These are phyloP conservation scores for Pammene aurita DNA, from an alignment of 2,888 invertebrate genomes.

Conservation along the genomic window DNA sequence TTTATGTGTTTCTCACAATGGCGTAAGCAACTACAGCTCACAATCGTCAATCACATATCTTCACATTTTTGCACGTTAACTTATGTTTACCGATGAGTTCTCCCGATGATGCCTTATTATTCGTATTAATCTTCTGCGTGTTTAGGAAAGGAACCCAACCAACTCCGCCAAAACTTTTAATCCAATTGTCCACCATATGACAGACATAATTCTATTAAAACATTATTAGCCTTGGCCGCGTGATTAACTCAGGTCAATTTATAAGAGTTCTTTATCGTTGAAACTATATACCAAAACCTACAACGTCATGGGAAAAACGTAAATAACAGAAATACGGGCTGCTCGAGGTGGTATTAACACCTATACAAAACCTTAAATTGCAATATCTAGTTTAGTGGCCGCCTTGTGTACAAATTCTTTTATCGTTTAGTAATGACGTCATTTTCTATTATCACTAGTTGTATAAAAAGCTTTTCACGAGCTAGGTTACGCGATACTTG, in stretches of 20 bases:
- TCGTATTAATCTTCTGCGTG: constrained; percentile 48
- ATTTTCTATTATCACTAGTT: constrained; percentile 67
- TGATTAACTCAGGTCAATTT: constrained; percentile 33
- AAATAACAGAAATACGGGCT: constrained; percentile 16
- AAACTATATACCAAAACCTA: not conserved
- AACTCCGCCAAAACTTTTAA: constrained; percentile 69
- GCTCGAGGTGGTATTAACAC: not conserved
- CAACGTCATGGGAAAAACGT: constrained; percentile 7
- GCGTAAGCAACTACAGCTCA: not conserved
- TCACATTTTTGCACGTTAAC: not conserved
- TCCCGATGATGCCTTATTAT: not conserved
- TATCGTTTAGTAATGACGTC: constrained; percentile 67
- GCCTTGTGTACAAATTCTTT: constrained; percentile 58
- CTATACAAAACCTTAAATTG: constrained; percentile 46
- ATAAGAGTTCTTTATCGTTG: constrained; percentile 36
- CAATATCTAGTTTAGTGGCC: constrained; percentile 53
- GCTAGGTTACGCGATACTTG: constrained; percentile 47
- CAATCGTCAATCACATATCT: not conserved
- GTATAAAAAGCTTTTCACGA: constrained; percentile 76
- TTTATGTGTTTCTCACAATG: not conserved
- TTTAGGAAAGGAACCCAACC: constrained; percentile 65
- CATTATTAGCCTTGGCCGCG: constrained; percentile 43
- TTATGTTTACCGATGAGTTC: not conserved
- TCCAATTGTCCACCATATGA: constrained; percentile 68
- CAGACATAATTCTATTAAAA: constrained; percentile 61